Conservation (phyloP, 2,888 invertebrate genomes). For the Ariolimax columbianus region DNA sequence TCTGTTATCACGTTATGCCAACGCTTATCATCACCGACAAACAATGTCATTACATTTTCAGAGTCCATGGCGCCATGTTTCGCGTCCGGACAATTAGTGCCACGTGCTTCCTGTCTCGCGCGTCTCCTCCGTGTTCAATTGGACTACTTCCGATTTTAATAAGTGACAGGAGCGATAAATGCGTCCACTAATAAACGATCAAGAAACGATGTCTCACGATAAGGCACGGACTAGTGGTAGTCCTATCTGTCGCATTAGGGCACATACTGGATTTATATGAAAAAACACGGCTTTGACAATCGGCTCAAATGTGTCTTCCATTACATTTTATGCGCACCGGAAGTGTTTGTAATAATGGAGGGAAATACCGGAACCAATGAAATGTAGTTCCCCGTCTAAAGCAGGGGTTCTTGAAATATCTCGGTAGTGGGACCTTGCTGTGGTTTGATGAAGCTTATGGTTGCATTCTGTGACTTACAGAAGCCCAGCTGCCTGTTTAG, state of each 20-base stretch:
- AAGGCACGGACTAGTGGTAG: background rate
- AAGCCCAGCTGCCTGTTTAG: too few species aligned
- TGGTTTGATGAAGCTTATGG: too few species aligned
- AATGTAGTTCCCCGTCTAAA: too few species aligned
- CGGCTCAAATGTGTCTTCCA: background rate
- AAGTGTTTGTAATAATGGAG: conserved; percentile 1
- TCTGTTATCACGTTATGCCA: background rate
- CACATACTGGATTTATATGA: background rate
- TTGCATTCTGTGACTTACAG: too few species aligned
- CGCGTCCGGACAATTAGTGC: conserved; percentile 27
- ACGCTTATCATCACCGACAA: conserved; percentile 18
- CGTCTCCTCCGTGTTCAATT: conserved; percentile 20
- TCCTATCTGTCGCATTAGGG: conserved; percentile 9
- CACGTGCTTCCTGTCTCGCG: conserved; percentile 32
- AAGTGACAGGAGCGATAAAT: conserved; percentile 35
- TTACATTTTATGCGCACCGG: conserved; percentile 21
- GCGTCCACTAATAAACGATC: conserved; percentile 32
- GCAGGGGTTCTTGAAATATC: too few species aligned
- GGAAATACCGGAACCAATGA: background rate
- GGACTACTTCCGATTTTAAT: conserved; percentile 41
- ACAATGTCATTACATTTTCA: conserved; percentile 11
- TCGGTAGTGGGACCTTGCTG: too few species aligned
- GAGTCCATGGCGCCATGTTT: conserved; percentile 16
- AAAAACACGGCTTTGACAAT: background rate
- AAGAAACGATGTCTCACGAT: conserved; percentile 13